phyloP scores from a whole-genome alignment of 1,140 invertebrate species.

The Caenorhabditis brenneri region DNA sequence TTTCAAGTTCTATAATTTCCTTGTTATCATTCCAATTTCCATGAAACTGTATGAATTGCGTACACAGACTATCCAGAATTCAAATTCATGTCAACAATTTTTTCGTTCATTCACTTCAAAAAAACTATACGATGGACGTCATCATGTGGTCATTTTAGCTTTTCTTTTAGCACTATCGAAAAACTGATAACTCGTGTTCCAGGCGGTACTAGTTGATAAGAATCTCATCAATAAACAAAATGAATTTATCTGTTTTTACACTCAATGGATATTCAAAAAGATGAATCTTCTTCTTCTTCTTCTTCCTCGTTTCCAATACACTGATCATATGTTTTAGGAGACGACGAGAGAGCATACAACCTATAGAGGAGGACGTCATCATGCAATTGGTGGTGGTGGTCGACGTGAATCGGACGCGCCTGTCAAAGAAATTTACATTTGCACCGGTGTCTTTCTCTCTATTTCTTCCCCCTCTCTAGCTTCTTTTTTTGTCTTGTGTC shows the following conservation, averaged over 20 bases:
- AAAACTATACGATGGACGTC: background rate
- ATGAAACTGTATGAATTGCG: background rate
- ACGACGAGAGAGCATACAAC: background rate
- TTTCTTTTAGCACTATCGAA: background rate
- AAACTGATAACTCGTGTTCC: conserved; percentile 14
- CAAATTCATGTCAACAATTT: background rate
- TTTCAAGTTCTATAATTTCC: background rate
- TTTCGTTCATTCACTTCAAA: background rate
- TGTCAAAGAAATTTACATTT: conserved; percentile 35
- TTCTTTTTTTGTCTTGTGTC: conserved; percentile 16
- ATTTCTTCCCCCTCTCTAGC: background rate
- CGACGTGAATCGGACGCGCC: conserved; percentile 38
- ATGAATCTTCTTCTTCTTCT: background rate
- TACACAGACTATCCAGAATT: background rate
- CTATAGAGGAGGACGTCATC: background rate
- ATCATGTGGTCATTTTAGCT: background rate
- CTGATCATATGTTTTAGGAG: conserved; percentile 34
- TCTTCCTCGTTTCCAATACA: background rate
- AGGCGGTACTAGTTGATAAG: conserved; percentile 11
- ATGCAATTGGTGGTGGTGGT: background rate
- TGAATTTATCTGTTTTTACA: no score
- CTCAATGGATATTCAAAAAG: no score
- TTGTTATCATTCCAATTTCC: background rate
- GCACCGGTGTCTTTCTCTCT: conserved; percentile 1
- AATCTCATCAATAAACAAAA: no score